Conservation (phyloP, 2,797 vertebrate genomes). For the Intellagama lesueurii region DNA sequence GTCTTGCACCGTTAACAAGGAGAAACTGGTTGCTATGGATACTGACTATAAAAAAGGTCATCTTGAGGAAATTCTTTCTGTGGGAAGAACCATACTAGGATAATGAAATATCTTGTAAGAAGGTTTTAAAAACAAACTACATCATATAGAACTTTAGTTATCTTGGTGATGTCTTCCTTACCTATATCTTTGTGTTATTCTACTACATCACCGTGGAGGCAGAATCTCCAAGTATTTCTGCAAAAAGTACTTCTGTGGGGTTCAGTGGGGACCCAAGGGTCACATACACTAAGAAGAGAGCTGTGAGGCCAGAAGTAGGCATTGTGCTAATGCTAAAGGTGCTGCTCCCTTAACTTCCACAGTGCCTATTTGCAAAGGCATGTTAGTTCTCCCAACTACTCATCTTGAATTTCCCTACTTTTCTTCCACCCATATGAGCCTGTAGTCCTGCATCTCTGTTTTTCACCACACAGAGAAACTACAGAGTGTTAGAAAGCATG, state of each 20-base stretch:
- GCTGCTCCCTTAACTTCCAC: no score
- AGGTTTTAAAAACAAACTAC: constrained; percentile 79
- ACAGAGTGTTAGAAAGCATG: no score
- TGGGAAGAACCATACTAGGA: constrained; percentile 77
- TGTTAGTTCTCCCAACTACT: no score
- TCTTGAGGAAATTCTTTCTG: constrained; percentile 83
- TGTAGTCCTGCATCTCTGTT: no score
- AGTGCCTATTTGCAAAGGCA: no score
- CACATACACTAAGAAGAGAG: neutral
- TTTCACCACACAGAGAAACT: no score
- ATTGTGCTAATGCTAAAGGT: no score
- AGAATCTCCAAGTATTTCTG: neutral
- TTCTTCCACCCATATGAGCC: no score
- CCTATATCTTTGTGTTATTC: constrained; percentile 43
- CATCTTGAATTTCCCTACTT: no score
- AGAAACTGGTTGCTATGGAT: constrained; percentile 82
- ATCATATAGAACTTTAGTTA: constrained; percentile 69
- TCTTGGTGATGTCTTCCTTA: constrained; percentile 47
- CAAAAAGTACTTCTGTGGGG: neutral
- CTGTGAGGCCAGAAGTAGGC: neutral
- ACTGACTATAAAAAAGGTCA: constrained; percentile 82
- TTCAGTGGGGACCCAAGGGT: neutral
- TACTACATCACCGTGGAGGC: constrained; percentile 29
- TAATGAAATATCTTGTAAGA: constrained; percentile 84
- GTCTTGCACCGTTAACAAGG: constrained; percentile 62